phyloP scores from a whole-genome alignment of 2,113 vertebrate genomes.

The Damaliscus lunatus region DNA sequence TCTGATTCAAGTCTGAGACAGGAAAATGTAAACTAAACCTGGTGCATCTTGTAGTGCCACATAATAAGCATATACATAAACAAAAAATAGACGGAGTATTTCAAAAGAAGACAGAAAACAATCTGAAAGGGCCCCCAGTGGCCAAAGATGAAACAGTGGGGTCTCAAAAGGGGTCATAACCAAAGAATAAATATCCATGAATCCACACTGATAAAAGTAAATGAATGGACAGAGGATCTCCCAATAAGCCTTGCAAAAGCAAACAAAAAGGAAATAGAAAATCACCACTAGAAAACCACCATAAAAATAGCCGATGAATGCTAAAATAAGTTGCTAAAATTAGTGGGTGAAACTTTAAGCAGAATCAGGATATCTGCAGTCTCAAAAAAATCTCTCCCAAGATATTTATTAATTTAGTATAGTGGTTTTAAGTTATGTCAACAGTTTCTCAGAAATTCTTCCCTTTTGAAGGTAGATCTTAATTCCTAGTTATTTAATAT shows the following conservation, averaged over 20 bases:
- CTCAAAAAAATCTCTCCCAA: background rate
- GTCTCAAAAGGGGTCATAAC: background rate
- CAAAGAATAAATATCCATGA: background rate
- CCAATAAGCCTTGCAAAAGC: background rate
- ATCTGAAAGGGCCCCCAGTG: background rate
- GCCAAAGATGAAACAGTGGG: background rate
- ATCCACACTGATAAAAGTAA: background rate
- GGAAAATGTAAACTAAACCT: background rate
- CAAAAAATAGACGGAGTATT: background rate
- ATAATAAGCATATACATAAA: background rate
- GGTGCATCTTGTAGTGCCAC: background rate
- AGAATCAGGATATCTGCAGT: background rate
- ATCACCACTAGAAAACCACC: background rate
- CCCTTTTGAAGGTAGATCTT: background rate
- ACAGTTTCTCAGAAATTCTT: background rate
- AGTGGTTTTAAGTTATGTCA: background rate
- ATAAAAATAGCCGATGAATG: background rate
- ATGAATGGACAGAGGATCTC: background rate
- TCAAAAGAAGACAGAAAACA: background rate
- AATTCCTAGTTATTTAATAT: background rate
- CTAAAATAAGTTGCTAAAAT: background rate
- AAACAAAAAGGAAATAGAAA: background rate
- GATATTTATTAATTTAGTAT: background rate
- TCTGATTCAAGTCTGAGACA: background rate
- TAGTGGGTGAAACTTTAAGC: background rate